Evolutionary conservation across 1,140 invertebrate species (phyloP), one percentile per base, ranked within the genome.

Genomic region (Coboldia fuscipes): DNA sequence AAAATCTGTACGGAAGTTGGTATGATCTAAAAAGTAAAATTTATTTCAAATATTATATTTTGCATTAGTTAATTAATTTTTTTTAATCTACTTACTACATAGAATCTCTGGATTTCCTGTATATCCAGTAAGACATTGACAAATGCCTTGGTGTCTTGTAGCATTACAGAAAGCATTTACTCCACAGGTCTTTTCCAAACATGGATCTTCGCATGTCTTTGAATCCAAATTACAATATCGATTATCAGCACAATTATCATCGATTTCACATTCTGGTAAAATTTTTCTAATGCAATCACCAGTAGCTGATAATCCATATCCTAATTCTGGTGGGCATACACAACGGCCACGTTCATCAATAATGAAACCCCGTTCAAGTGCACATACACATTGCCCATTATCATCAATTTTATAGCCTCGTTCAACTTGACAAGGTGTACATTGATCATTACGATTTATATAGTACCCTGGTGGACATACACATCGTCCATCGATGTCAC

Each of bases 121-220:
- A 45, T 75, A 76, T 14, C 71, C 71, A 15, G 65, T 61, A 19
- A 74, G 68, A 49, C 81, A 86, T 19, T 69, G 63, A 49, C 86
- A 92, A 14, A 71, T 55, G 12, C 76, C 78, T 40, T 68, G 62
- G 50, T 92, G 84, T 39, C 74, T 72, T 3, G 69, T 68, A 1
- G 75, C 72, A 41, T 77, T 77, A 45, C 85, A 90, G 24, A 75
- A 63, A 1, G 83, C 78, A 49, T 81, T 72, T 1, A 68, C 57
- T 7, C 76, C 80, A 45, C 84, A 89, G 0, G 62, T 61, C 42
- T 72, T 66, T 2, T 58, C 56, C 26, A 62, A 58, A 45, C 84
- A 92, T 9, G 82, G 77, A 52, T 80, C 69, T 26, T 74, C 66
- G 42, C 82, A 88, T 7, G 66, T 72, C 40, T 68, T 65, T 10